Percentiles rank a stretch among this genome's conserved stretches.
Evolutionary conservation across 2,797 vertebrate species (phyloP).

Genomic region (Enteromius radiatus): DNA sequence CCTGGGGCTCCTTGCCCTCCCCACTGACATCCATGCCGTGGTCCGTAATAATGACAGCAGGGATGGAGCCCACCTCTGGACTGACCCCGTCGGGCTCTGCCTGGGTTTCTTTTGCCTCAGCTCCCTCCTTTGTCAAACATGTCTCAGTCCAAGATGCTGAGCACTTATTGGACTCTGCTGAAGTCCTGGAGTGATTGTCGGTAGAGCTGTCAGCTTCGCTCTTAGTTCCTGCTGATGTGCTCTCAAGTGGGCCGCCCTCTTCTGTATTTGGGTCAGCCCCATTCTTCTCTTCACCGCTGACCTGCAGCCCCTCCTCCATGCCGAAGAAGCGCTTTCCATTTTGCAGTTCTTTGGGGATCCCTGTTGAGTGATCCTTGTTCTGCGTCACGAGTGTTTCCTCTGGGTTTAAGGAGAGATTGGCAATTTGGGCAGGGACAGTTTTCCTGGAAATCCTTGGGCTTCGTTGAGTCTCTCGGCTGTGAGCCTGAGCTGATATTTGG

Average conservation of each 20-base stretch:
- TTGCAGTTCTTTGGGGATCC: slow-evolving; percentile 68
- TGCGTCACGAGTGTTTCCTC: slow-evolving; percentile 66
- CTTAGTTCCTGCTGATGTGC: slow-evolving; percentile 56
- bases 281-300: slow-evolving; percentile 51
- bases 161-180: slow-evolving; percentile 37
- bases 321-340: slow-evolving; percentile 72
- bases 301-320: slow-evolving; percentile 58
- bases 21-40: slow-evolving; percentile 81
- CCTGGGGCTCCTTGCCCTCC: slow-evolving; percentile 65
- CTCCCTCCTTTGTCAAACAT: slow-evolving; percentile 28
- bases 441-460: slow-evolving; percentile 82
- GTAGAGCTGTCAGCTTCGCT: slow-evolving; percentile 30
- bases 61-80: slow-evolving; percentile 73
- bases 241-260: slow-evolving; percentile 59
- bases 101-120: slow-evolving; percentile 36
- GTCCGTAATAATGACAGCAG: slow-evolving; percentile 92
- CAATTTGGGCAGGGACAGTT: slow-evolving; percentile 45
- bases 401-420: slow-evolving; percentile 31
- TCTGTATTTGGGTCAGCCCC: slow-evolving; percentile 56
- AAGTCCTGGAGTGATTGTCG: slow-evolving; percentile 44
- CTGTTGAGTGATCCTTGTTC: slow-evolving; percentile 55
- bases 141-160: slow-evolving; percentile 42
- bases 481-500: slow-evolving; percentile 87
- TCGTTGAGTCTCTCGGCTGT: slow-evolving; percentile 76
- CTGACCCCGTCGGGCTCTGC: slow-evolving; percentile 31